Evolutionary conservation across 2,888 invertebrate species (phyloP), one percentile per base, ranked within the genome.

Genomic region (Plagiodera versicolora): DNA sequence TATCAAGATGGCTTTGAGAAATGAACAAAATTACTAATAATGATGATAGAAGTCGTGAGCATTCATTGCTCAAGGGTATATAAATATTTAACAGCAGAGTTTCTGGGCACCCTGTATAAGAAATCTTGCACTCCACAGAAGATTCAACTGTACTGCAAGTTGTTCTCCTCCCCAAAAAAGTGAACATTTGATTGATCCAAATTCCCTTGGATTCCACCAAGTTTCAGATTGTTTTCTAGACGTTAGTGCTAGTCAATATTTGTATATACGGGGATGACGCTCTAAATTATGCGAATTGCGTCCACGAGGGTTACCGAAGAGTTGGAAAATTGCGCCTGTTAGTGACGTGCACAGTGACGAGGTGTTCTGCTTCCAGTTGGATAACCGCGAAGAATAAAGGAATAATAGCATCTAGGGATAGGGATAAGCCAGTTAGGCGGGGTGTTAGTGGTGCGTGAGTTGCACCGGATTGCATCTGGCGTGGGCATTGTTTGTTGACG

Each of bases 351-450:
- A 68, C 74, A 72, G 72, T 75, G 77, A 77, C 75, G 77, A 79
- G 79, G 78, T 79, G 79, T 79, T 77, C 75, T 75, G 75, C 79
- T 80, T 80, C 78, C 81, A 75, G 75, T 77, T 78, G 79, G 79
- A 77, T 80, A 75, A 72, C 64, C 76, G 70, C 72, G 72, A 80
- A 81, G 80, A 81, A 81, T 81, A 77, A 74, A 71, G 64, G 70
- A 73, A 71, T 79, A 80, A 79, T 79, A 78, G 77, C 74, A 74
- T 74, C 72, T 68, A 70, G 75, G 76, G 75, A 76, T 76, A 73
- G 77, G 77, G 76, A 74, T 78, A 77, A 77, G 77, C 77, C 74
- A 77, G 75, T 77, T 77, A 75, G 69, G 63, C 62, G 65, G 67
- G 62, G 63, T 63, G 65, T 63, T 60, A 60, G 60, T 55, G 39